Evolutionary conservation across 2,113 vertebrate species (phyloP).

Genomic region (Cricetomys ansorgei): DNA sequence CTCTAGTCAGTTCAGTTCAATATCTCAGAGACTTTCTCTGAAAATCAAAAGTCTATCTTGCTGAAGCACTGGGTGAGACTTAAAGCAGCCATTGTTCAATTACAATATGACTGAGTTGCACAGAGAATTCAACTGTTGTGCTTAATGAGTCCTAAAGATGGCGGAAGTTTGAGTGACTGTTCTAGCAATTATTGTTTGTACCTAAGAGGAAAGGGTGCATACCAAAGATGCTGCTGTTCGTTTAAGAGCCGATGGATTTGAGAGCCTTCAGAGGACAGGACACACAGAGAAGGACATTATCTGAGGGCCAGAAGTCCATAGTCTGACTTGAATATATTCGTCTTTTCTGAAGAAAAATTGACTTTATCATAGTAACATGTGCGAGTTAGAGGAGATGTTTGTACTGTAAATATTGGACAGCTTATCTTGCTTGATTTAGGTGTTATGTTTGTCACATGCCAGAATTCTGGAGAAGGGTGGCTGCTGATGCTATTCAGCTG

Average conservation of each 20-base stretch:
- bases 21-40: background rate
- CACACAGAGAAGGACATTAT: background rate
- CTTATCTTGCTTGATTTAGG: conserved; percentile 8
- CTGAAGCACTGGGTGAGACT: background rate
- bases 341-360: conserved; percentile 37
- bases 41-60: background rate
- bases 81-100: background rate
- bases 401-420: background rate
- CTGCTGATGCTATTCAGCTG: background rate
- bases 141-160: background rate
- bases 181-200: conserved; percentile 13
- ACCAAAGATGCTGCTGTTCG: background rate
- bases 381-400: background rate
- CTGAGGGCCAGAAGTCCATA: background rate
- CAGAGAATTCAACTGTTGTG: background rate
- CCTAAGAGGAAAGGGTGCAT: background rate
- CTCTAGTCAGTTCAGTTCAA: background rate
- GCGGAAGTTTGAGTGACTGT: background rate
- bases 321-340: background rate
- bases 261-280: background rate
- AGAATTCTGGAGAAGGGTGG: background rate
- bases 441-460: background rate
- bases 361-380: background rate
- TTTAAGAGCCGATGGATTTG: background rate
- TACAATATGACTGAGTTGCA: background rate